These are phyloP conservation scores for Psephotus haematonotus DNA, from an alignment of 2,113 vertebrate species.

Conservation along the genomic window DNA sequence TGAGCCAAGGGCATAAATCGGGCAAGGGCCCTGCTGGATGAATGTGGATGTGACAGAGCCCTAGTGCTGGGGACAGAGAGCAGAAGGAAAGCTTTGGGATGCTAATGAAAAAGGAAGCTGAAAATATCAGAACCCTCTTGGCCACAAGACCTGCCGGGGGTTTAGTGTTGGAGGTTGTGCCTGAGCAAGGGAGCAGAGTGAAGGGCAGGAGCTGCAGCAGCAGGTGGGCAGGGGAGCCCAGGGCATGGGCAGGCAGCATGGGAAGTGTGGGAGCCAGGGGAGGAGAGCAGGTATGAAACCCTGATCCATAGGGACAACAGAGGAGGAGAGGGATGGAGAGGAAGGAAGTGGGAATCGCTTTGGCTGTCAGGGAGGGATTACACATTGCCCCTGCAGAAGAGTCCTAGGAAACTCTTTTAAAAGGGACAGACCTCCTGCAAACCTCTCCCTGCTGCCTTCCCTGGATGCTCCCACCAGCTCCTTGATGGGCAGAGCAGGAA, in stretches of 20 bases:
- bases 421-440: not conserved
- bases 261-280: not conserved
- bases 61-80: not conserved
- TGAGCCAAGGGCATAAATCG: not conserved
- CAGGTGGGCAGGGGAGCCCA: not conserved
- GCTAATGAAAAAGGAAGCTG: not conserved
- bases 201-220: not conserved
- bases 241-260: not conserved
- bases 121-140: not conserved
- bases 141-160: not conserved
- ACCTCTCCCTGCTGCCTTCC: not conserved
- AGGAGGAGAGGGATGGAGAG: not conserved
- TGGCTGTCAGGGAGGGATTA: not conserved
- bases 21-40: not conserved
- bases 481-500: not conserved
- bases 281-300: not conserved
- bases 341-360: not conserved
- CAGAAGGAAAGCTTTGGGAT: not conserved
- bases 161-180: not conserved
- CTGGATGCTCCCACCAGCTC: not conserved
- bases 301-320: accelerated
- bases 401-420: not conserved
- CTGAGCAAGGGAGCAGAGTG: not conserved
- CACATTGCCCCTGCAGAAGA: not conserved
- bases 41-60: not conserved